phyloP scores from a whole-genome alignment of 2,888 invertebrate genomes.

The Choristoneura rosaceana region DNA sequence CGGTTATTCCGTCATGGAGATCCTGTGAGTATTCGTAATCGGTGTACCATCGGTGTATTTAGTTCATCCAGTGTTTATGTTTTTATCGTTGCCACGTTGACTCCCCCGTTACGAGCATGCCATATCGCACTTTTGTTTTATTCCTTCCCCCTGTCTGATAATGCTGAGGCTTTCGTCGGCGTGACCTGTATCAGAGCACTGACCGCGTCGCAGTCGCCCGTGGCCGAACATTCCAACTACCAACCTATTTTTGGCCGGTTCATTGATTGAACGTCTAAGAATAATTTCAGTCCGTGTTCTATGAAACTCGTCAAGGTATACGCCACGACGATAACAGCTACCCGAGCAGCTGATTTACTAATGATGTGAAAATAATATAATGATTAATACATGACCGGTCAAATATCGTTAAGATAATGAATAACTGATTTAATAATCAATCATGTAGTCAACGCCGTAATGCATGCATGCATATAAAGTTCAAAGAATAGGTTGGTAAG shows the following conservation, averaged over 20 bases:
- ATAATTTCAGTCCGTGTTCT: conserved; percentile 34
- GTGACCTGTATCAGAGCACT: conserved; percentile 80
- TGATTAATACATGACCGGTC: conserved; percentile 43
- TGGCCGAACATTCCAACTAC: conserved; percentile 78
- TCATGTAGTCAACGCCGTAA: conserved; percentile 31
- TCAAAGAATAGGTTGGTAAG: conserved; percentile 68
- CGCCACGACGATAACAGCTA: conserved; percentile 20
- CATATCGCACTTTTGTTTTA: conserved; percentile 80
- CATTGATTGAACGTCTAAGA: conserved; percentile 43
- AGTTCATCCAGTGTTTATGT: conserved; percentile 72
- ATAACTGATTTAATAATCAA: conserved; percentile 23
- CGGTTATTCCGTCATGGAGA: conserved; percentile 69
- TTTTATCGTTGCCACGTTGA: conserved; percentile 82
- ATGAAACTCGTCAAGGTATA: conserved; percentile 27
- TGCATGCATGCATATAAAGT: conserved; percentile 32
- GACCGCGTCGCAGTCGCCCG: conserved; percentile 80
- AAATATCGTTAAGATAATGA: conserved; percentile 27
- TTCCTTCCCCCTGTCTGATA: conserved; percentile 69
- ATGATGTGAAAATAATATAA: conserved; percentile 39
- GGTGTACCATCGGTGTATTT: conserved; percentile 77
- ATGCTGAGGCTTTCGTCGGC: conserved; percentile 86
- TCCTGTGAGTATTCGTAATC: conserved; percentile 76
- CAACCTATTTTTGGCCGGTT: conserved; percentile 72
- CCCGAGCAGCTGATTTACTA: conserved; percentile 28
- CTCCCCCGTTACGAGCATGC: conserved; percentile 84